Percentiles rank a stretch among this genome's conserved stretches.
Evolutionary conservation across 2,888 invertebrate species (phyloP).

Genomic region (Catocala fraxini): DNA sequence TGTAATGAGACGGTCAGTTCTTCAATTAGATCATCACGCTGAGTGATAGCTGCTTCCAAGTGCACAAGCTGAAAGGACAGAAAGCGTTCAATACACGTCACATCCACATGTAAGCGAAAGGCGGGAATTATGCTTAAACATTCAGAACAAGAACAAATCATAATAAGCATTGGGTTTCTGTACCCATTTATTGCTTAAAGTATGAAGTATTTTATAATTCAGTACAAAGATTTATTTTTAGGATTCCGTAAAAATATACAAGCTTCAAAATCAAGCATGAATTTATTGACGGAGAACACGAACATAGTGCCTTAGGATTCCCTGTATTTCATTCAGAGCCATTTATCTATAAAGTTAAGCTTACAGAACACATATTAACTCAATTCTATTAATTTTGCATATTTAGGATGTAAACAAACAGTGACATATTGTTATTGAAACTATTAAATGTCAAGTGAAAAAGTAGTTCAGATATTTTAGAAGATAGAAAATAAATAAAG

Average conservation of each 20-base stretch:
- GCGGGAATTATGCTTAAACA: background rate
- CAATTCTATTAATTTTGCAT: slow-evolving; percentile 1
- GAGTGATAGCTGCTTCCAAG: slow-evolving; percentile 90
- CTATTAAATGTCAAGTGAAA: background rate
- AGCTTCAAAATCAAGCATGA: background rate
- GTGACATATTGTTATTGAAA: background rate
- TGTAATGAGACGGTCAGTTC: slow-evolving; percentile 91
- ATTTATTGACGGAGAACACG: slow-evolving; percentile 10
- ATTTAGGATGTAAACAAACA: background rate
- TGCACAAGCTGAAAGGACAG: slow-evolving; percentile 91
- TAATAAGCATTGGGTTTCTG: slow-evolving; percentile 1
- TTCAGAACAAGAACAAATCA: background rate
- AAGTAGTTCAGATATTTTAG: too few relatives aligned
- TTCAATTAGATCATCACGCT: slow-evolving; percentile 91
- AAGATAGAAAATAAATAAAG: too few relatives aligned
- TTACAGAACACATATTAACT: slow-evolving; percentile 36
- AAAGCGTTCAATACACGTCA: slow-evolving; percentile 57
- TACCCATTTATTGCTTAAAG: background rate
- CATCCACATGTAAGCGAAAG: slow-evolving; percentile 55
- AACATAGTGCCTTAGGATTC: slow-evolving; percentile 18
- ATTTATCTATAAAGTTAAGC: slow-evolving; percentile 13
- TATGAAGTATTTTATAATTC: background rate
- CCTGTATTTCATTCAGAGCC: slow-evolving; percentile 7
- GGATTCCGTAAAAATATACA: too few relatives aligned
- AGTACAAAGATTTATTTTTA: too few relatives aligned